Conservation (phyloP, 2,797 vertebrate species). For the Danio choprae region DNA sequence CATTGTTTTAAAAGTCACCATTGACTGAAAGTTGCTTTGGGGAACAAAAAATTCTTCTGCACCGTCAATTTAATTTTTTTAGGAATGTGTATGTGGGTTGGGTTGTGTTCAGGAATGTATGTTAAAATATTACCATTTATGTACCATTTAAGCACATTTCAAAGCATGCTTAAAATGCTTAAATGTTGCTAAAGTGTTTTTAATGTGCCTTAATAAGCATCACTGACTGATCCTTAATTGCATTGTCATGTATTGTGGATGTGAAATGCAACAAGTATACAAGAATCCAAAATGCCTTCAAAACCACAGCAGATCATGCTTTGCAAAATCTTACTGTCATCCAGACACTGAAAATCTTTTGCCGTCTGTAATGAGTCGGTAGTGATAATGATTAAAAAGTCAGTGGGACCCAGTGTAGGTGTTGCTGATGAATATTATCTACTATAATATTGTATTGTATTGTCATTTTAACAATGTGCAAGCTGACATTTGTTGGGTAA, state of each 20-base stretch:
- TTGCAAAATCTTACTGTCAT: slow-evolving; percentile 29
- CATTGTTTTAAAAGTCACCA: no score
- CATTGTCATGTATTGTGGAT: not conserved
- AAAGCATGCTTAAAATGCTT: no score
- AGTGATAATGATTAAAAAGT: slow-evolving; percentile 54
- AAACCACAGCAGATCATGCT: slow-evolving; percentile 17
- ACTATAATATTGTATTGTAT: not conserved
- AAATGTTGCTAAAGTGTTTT: not conserved
- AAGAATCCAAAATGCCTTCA: slow-evolving; percentile 17
- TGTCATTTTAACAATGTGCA: not conserved
- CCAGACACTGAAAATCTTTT: slow-evolving; percentile 50
- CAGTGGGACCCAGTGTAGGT: not conserved
- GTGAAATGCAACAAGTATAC: not conserved
- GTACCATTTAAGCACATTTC: no score
- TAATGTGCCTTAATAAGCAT: not conserved
- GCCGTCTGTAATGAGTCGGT: slow-evolving; percentile 53
- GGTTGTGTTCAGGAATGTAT: no score
- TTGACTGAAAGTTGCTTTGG: no score
- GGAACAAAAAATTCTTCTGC: no score
- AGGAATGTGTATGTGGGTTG: no score
- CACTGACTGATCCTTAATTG: slow-evolving; percentile 11
- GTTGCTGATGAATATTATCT: not conserved
- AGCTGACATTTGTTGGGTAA: not conserved
- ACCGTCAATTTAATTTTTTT: no score
- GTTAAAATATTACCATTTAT: no score